Evolutionary conservation across 2,888 invertebrate species (phyloP).

Genomic region (Dryomyza anilis): DNA sequence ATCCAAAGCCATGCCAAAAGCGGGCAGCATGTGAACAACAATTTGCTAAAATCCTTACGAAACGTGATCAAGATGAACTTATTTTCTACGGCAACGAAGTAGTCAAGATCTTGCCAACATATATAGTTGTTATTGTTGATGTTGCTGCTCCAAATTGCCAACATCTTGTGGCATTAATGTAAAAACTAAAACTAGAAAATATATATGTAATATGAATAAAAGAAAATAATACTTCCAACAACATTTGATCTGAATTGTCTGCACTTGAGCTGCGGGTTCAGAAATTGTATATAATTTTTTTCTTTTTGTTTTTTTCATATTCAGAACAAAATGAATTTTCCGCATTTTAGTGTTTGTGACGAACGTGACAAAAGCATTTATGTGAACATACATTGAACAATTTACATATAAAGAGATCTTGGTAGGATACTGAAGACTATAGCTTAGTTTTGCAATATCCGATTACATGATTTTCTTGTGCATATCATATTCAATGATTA

Average conservation of each 20-base stretch:
- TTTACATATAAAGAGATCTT: not conserved
- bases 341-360: constrained; percentile 27
- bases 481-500: too few species aligned
- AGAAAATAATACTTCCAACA: too few species aligned
- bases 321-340: constrained; percentile 22
- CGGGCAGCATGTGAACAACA: constrained; percentile 12
- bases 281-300: not conserved
- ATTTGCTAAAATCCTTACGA: constrained; percentile 25
- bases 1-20: not conserved
- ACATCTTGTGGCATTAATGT: not conserved
- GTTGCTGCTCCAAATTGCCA: not conserved
- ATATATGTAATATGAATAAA: too few species aligned
- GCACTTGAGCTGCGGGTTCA: not conserved
- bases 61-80: constrained; percentile 26
- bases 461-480: too few species aligned
- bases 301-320: not conserved
- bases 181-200: too few species aligned
- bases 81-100: too few species aligned
- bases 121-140: too few species aligned
- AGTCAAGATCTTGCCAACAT: too few species aligned
- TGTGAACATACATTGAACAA: not conserved
- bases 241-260: too few species aligned
- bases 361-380: constrained; percentile 29
- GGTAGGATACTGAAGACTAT: not conserved
- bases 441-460: not conserved